Conservation (phyloP, 2,888 invertebrate species). For the Cryptophagus acutangulus region DNA sequence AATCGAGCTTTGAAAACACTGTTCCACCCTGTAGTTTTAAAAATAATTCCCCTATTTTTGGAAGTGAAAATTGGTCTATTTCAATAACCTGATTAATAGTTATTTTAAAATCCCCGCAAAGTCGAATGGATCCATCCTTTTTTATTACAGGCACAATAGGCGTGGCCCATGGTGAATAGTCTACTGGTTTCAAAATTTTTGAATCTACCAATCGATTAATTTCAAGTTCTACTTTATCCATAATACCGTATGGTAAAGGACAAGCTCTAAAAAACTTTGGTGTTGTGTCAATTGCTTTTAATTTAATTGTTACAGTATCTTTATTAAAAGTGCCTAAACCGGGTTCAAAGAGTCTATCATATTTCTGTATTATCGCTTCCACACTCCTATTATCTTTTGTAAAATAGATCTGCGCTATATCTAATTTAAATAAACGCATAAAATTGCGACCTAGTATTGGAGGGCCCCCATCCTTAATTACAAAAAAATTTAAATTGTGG, state of each 20-base stretch:
- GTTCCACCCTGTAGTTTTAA: constrained; percentile 3
- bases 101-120: constrained; percentile 7
- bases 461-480: too few species aligned
- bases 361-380: too few species aligned
- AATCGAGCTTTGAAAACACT: constrained; percentile 2
- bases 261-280: constrained; percentile 16
- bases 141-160: too few species aligned
- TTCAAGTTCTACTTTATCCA: constrained; percentile 12
- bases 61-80: constrained; percentile 9
- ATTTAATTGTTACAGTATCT: constrained; percentile 15
- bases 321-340: constrained; percentile 16
- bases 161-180: too few species aligned
- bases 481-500: too few species aligned
- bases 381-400: too few species aligned
- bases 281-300: constrained; percentile 13
- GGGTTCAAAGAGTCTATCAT: constrained; percentile 11
- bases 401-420: too few species aligned
- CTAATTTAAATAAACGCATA: too few species aligned
- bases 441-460: too few species aligned
- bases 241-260: constrained; percentile 13
- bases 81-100: constrained; percentile 6
- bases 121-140: background rate
- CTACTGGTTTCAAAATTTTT: too few species aligned
- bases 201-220: too few species aligned
- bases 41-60: constrained; percentile 5